Percentiles rank a stretch among this genome's conserved stretches.
Evolutionary conservation across 2,888 invertebrate species (phyloP).

Genomic region (Lordiphosa andalusiaca): DNA sequence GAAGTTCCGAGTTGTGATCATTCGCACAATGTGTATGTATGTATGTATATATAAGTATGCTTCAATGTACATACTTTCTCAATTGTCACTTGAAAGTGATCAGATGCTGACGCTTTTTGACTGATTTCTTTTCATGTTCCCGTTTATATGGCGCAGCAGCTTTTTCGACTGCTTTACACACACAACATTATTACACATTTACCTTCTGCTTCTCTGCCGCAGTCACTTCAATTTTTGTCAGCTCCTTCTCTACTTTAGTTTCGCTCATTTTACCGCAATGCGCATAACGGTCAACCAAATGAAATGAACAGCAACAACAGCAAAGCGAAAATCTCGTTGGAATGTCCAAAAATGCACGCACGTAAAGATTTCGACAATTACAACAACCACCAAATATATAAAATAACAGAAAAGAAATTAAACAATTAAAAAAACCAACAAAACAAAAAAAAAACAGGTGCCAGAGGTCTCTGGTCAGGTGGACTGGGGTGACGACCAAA

Average conservation of each 20-base stretch:
- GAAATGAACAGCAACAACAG: background rate
- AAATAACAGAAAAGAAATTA: slow-evolving; percentile 20
- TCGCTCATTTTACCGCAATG: background rate
- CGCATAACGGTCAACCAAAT: slow-evolving; percentile 2
- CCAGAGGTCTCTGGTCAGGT: slow-evolving; percentile 20
- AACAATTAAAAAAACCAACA: background rate
- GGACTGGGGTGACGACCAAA: slow-evolving; percentile 27
- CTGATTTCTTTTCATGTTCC: slow-evolving; percentile 5
- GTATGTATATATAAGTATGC: too few species aligned
- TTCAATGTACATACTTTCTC: background rate
- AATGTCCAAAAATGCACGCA: slow-evolving; percentile 53
- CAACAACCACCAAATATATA: background rate
- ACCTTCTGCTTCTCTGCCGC: slow-evolving; percentile 1
- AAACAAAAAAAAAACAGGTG: slow-evolving; percentile 21
- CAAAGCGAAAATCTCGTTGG: slow-evolving; percentile 15
- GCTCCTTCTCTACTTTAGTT: slow-evolving; percentile 8
- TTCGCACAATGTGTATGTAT: too few species aligned
- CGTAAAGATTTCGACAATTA: slow-evolving; percentile 20
- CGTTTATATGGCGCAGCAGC: background rate
- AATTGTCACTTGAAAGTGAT: background rate
- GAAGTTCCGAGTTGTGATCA: background rate
- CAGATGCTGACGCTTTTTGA: background rate
- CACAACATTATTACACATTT: slow-evolving; percentile 7
- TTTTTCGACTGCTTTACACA: background rate
- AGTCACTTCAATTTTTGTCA: slow-evolving; percentile 10